Evolutionary conservation across 2,888 invertebrate species (phyloP).

Genomic region (Vanessa cardui): DNA sequence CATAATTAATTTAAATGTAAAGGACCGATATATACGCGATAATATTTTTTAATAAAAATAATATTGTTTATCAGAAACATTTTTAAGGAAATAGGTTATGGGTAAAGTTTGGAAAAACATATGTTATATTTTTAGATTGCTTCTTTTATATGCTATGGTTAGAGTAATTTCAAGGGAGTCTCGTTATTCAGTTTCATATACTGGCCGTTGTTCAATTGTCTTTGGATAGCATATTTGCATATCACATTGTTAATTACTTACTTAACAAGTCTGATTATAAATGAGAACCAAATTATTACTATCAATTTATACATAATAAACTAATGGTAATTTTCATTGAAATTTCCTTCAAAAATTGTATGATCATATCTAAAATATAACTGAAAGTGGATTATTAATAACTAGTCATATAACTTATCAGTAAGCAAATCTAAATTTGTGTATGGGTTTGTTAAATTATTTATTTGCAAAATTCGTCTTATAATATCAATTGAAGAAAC

Average conservation of each 20-base stretch:
- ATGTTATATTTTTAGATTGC: not conserved
- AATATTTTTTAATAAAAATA: constrained; percentile 33
- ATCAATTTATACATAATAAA: not conserved
- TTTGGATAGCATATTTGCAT: constrained; percentile 5
- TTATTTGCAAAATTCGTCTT: not conserved
- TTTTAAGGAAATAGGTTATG: constrained; percentile 37
- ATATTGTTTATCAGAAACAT: constrained; percentile 33
- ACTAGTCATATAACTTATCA: constrained; percentile 12
- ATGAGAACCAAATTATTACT: not conserved
- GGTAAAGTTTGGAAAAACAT: constrained; percentile 28
- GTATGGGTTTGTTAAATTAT: not conserved
- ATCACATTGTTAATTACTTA: not conserved
- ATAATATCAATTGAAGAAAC: no score
- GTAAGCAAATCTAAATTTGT: constrained; percentile 7
- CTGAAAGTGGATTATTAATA: constrained; percentile 4
- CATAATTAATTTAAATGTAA: constrained; percentile 51
- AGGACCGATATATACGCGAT: constrained; percentile 56
- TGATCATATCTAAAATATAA: constrained; percentile 1
- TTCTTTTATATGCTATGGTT: not conserved
- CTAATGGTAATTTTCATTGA: not conserved
- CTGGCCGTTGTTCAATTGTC: not conserved
- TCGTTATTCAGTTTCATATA: not conserved
- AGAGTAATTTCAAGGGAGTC: not conserved
- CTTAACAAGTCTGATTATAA: not conserved
- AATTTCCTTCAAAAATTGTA: not conserved